phyloP scores from a whole-genome alignment of 2,797 vertebrate species.

The Kryptopterus vitreolus region DNA sequence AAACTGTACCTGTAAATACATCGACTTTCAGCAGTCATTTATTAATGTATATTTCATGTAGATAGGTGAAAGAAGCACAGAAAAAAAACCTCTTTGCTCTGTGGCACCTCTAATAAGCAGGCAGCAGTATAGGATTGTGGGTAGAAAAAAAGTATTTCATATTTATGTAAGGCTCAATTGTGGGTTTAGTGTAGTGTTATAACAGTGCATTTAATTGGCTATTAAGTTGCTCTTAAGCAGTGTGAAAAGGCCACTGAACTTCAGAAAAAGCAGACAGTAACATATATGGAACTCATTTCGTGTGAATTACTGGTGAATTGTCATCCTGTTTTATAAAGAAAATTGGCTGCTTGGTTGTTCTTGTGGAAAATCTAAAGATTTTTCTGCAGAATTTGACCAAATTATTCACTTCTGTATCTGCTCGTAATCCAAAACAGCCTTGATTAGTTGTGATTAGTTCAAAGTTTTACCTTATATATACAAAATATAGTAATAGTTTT shows the following conservation, averaged over 20 bases:
- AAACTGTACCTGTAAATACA: background rate
- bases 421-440: background rate
- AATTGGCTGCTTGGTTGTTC: background rate
- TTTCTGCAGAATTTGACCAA: background rate
- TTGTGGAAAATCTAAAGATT: background rate
- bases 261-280: background rate
- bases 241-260: constrained; percentile 13
- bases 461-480: background rate
- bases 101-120: background rate
- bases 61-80: background rate
- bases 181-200: background rate
- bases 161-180: background rate
- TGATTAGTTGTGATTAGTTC: background rate
- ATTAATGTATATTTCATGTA: background rate
- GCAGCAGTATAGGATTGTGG: background rate
- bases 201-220: constrained; percentile 7
- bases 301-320: background rate
- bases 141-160: background rate
- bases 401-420: background rate
- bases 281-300: too few relatives aligned
- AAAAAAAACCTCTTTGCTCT: background rate
- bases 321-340: background rate
- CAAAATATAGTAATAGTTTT: background rate
- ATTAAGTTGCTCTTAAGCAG: constrained; percentile 24
- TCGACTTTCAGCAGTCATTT: background rate